Base-by-base conservation (phyloP, 1,140 invertebrate species). In the Magallana angulata region DNA sequence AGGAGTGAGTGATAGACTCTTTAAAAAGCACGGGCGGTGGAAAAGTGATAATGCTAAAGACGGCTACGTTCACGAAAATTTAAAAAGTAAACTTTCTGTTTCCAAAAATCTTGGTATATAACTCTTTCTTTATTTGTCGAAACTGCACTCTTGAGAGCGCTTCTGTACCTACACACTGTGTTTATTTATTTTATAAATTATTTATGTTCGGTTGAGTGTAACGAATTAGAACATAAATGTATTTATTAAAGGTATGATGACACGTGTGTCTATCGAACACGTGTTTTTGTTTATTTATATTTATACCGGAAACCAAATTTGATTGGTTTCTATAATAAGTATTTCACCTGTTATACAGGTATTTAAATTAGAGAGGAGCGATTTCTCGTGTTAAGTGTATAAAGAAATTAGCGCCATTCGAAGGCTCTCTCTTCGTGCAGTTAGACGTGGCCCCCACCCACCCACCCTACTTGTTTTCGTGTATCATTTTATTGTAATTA, bases 11-110 rank as follows among this genome's bases (percentile, higher is more conserved):
- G 82, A 80, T 14, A 71, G 82, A 24, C 8, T 87, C 16, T 76
- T 87, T 12, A 87, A 80, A 36, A 18, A 36, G 24, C 64, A 84
- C 24, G 87, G 64, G 6, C 57, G 81, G 36, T 84, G 82, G 82
- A n/a, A 56, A 12, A 76, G 82, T 6, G 81, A 84, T 1, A 71
- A 71, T 30, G 82, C 81, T 36, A 84, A 56, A 84, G 82, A 84
- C 57, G 59, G 64, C 16, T 84, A 84, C 76, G 81, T 76, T 14
- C 68, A 87, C 6, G 81, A 84, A 24, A 59, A 57, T 76, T 58
- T 87, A 59, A 16, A 76, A 24, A 9, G 58, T 2, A 36, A 84
- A 36, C 8, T 84, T 12, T 83, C 18, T 30, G 86, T 84, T 62
- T 84, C 56, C 9, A 12, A 48, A 57, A 58, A 87, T 58, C 30